Evolutionary conservation across 2,797 vertebrate genomes (phyloP).

Genomic region (Chloroceryle amazona): DNA sequence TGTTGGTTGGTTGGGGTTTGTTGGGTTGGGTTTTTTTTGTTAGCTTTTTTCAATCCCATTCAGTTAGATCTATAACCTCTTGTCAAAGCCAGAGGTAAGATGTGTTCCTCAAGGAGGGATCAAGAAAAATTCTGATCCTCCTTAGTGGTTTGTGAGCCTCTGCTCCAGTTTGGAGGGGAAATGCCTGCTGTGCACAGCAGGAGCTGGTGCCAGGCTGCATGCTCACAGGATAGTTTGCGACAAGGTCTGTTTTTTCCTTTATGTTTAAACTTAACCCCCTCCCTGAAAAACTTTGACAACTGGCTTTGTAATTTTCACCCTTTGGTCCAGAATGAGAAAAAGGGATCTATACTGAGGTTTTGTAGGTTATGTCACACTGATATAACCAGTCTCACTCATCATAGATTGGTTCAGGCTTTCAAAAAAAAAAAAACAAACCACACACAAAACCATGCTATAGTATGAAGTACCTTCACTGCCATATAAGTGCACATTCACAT

Average conservation of each 20-base stretch:
- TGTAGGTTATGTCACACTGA: not conserved
- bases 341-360: not conserved
- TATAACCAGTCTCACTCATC: not conserved
- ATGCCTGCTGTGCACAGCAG: conserved; percentile 77
- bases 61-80: not conserved
- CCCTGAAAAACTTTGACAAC: not conserved
- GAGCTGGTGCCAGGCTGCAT: conserved; percentile 70
- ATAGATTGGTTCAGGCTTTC: not conserved
- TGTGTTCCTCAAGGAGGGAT: not conserved
- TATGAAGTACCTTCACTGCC: not conserved
- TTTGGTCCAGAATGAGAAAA: not conserved
- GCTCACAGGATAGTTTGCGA: not conserved
- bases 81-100: conserved; percentile 19
- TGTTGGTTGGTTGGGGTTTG: no score
- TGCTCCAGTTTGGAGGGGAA: conserved; percentile 31
- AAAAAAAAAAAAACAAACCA: not conserved
- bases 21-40: not conserved
- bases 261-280: conserved; percentile 31
- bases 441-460: not conserved
- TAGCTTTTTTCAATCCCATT: not conserved
- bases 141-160: not conserved
- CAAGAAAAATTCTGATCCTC: conserved; percentile 29
- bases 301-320: not conserved
- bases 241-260: not conserved
- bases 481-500: not conserved